Base-by-base conservation (phyloP, 2,888 invertebrate genomes). In the Drosophila greeni region DNA sequence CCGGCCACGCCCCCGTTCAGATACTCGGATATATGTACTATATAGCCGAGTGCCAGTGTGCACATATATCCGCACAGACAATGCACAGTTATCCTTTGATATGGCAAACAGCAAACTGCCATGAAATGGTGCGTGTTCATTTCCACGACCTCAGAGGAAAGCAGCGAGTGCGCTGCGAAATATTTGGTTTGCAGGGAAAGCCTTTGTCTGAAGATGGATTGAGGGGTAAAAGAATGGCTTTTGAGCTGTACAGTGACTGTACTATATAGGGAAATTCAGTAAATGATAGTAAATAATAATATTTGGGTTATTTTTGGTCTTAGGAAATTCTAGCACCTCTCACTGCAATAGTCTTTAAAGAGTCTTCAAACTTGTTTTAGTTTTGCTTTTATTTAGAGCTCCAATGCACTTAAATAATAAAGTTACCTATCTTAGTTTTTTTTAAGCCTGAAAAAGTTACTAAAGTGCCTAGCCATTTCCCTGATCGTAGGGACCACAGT, bases 61-160 rank as follows among this genome's bases (percentile, higher is more conserved):
- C 11, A 16, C n/a, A 23, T 20, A 14, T 34, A 26, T 58, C 60
- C 23, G 47, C 31, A 48, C 74, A 82, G 74, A 76, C 82, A 79
- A 75, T 79, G 69, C 80, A 70, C 77, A 82, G 77, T 74, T 76
- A 75, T 76, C 77, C 84, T 82, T 82, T 82, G 72, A 74, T 72
- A 76, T 56, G 72, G 56, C 60, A 60, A 67, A 66, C 56, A 66
- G 42, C 48, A 49, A 73, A 65, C 43, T 59, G 67, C 70, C 83
- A 83, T 79, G 73, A 83, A 79, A 75, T 79, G 83, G 81, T 81
- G 81, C 79, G 77, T 80, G 78, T 61, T 54, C 36, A 60, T 45
- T 43, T 53, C 43, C 37, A 43, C 43, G 49, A 48, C 40, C 53
- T 66, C 36, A 36, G 34, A 58, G 64, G 42, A 54, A 53, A 43